A percentile compares a stretch with the other conserved stretches of the same genome.
Conservation (phyloP, 1,140 invertebrate genomes). For the Magallana ariakensis region DNA sequence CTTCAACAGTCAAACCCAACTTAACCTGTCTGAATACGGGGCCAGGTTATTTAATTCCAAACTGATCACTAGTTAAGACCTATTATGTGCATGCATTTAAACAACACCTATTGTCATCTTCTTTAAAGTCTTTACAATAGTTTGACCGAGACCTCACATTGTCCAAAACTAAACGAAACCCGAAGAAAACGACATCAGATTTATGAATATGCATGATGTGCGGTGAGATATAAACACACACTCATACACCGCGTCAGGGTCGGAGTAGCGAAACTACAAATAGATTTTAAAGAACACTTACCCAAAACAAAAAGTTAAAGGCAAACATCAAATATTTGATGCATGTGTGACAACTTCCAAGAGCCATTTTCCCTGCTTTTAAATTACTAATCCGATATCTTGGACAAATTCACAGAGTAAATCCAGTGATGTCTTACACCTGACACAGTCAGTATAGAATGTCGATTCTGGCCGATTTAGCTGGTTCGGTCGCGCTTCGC, state of each 20-base stretch:
- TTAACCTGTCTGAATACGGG: neutral
- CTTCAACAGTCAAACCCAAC: neutral
- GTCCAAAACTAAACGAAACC: neutral
- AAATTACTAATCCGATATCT: neutral
- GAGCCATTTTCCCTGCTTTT: conserved; percentile 61
- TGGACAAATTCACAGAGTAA: neutral
- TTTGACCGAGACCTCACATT: neutral
- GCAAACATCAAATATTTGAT: conserved; percentile 80
- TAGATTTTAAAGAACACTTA: conserved; percentile 66
- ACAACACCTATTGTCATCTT: neutral
- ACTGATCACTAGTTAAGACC: neutral
- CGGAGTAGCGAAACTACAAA: neutral
- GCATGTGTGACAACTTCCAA: conserved; percentile 78
- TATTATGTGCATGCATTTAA: neutral
- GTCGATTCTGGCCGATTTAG: conserved; percentile 17
- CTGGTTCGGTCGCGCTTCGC: neutral
- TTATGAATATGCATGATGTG: conserved; percentile 22
- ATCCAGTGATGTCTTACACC: neutral
- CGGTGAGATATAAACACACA: conserved; percentile 19
- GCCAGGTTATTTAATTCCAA: neutral
- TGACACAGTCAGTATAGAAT: neutral
- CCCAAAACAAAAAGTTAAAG: conserved; percentile 80
- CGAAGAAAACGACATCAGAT: neutral
- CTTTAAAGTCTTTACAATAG: neutral
- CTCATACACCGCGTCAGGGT: too few species aligned